Evolutionary conservation across 2,888 invertebrate species (phyloP).

Genomic region (Acleris sparsana): DNA sequence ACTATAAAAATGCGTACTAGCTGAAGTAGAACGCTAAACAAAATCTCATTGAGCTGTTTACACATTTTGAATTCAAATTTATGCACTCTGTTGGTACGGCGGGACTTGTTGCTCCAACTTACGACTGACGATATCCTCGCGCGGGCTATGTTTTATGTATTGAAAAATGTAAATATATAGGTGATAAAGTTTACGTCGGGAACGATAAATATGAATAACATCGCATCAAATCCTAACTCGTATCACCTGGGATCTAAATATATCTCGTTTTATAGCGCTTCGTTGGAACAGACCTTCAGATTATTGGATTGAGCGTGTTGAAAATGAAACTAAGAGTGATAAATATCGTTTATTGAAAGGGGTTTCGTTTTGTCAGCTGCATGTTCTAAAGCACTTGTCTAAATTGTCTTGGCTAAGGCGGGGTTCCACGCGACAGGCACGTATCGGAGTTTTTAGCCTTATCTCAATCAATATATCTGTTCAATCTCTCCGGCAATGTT

Average conservation of each 20-base stretch:
- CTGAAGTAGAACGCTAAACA: constrained; percentile 34
- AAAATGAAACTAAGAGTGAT: constrained; percentile 24
- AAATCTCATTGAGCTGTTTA: constrained; percentile 42
- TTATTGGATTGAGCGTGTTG: constrained; percentile 14
- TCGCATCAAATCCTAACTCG: constrained; percentile 34
- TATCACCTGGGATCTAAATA: constrained; percentile 35
- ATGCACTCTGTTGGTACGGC: constrained; percentile 29
- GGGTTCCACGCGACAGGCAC: constrained; percentile 38
- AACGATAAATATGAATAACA: constrained; percentile 37
- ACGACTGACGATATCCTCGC: constrained; percentile 35
- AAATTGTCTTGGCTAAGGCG: constrained; percentile 33
- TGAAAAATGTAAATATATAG: constrained; percentile 38
- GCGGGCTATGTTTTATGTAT: constrained; percentile 36
- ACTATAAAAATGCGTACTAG: constrained; percentile 34
- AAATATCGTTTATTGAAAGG: constrained; percentile 27
- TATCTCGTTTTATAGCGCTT: constrained; percentile 26
- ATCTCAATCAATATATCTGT: constrained; percentile 42
- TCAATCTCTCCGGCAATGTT: constrained; percentile 54
- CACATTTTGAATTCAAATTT: constrained; percentile 38
- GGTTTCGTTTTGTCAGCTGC: constrained; percentile 29
- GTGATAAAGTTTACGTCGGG: constrained; percentile 38
- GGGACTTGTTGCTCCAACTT: constrained; percentile 36
- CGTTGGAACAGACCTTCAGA: constrained; percentile 7
- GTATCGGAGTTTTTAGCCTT: constrained; percentile 36
- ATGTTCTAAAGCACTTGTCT: constrained; percentile 30